These are phyloP conservation scores for Zosterops lateralis DNA, from an alignment of 2,113 vertebrate species.

Conservation along the genomic window DNA sequence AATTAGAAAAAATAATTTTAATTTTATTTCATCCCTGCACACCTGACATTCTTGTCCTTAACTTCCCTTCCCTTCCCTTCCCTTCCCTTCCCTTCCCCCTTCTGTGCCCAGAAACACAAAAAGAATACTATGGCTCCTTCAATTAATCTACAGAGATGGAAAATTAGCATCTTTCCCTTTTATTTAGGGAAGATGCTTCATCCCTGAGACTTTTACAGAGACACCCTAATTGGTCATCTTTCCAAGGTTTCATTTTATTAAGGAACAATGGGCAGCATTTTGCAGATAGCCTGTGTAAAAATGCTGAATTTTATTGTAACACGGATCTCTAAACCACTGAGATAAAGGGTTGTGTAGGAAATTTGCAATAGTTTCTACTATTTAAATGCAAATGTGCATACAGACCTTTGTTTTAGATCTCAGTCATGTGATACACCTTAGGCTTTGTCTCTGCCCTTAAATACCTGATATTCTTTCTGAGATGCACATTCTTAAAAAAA, in stretches of 20 bases:
- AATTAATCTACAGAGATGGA: not conserved
- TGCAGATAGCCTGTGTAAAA: not conserved
- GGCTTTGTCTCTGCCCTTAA: not conserved
- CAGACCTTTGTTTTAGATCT: not conserved
- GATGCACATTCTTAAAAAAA: not conserved
- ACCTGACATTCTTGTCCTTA: too few relatives aligned
- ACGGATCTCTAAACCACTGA: not conserved
- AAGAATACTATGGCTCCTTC: not conserved
- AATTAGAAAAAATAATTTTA: too few relatives aligned
- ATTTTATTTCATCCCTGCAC: too few relatives aligned
- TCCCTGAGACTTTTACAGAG: not conserved
- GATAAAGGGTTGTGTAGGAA: not conserved
- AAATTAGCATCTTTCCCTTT: not conserved
- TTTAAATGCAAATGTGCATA: constrained; percentile 23
- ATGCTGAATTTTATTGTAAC: not conserved
- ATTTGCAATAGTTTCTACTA: not conserved
- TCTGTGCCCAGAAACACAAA: not conserved
- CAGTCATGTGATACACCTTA: not conserved
- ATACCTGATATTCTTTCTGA: not conserved
- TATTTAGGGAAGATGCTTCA: not conserved
- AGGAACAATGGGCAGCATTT: not conserved
- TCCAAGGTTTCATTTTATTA: not conserved
- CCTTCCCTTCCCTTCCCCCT: not conserved
- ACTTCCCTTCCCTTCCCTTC: too few relatives aligned
- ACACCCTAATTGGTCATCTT: not conserved